Conservation (phyloP, 2,797 vertebrate genomes). For the Gymnopithys bicolor region DNA sequence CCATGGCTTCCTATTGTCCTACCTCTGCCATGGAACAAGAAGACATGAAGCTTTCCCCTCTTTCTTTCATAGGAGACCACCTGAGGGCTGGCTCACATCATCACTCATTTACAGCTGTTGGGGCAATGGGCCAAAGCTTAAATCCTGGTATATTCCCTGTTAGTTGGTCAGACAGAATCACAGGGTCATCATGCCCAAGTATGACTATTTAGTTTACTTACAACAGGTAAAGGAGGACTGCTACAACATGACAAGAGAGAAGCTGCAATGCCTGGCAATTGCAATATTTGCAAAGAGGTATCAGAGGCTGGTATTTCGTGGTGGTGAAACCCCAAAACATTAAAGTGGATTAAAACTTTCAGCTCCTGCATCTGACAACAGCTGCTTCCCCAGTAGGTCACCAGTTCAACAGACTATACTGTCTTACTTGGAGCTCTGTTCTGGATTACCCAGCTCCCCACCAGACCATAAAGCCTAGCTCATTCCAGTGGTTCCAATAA, state of each 20-base stretch:
- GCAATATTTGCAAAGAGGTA: background rate
- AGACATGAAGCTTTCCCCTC: background rate
- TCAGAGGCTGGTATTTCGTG: background rate
- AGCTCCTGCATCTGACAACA: background rate
- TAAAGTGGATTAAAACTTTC: background rate
- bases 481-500: background rate
- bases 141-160: background rate
- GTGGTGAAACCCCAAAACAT: too few species aligned
- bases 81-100: background rate
- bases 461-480: background rate
- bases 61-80: background rate
- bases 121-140: background rate
- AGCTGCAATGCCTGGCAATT: background rate
- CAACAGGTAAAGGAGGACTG: background rate
- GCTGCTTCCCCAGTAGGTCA: background rate
- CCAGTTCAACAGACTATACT: fast-evolving
- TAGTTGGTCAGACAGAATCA: background rate
- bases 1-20: background rate
- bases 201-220: background rate
- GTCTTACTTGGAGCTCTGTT: background rate
- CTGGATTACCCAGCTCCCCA: background rate
- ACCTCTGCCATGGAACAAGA: background rate
- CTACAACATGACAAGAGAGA: background rate
- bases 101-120: background rate
- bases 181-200: background rate